Evolutionary conservation across 2,113 vertebrate genomes (phyloP).

Genomic region (Syrrhaptes paradoxus): DNA sequence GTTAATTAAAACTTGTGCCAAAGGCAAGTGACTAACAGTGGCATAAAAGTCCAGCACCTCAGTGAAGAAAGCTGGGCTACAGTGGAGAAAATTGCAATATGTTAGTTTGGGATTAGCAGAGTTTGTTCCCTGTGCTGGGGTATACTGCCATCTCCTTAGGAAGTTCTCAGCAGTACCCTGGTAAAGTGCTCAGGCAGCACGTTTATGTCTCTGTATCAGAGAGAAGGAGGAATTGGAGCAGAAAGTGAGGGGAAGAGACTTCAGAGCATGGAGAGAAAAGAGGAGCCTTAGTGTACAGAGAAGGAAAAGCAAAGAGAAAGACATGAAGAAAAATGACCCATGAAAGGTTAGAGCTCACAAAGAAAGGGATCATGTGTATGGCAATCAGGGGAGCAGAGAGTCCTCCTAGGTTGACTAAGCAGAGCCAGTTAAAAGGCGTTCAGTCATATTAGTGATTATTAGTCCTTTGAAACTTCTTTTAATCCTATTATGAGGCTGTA

Average conservation of each 20-base stretch:
- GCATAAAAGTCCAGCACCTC: background rate
- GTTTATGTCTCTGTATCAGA: background rate
- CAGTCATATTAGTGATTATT: constrained; percentile 37
- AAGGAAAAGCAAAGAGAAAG: constrained; percentile 14
- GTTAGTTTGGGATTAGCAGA: background rate
- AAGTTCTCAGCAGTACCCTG: background rate
- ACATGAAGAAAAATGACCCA: constrained; percentile 36
- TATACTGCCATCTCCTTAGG: background rate
- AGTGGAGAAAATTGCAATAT: background rate
- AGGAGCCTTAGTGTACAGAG: background rate
- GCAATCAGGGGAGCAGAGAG: constrained; percentile 48
- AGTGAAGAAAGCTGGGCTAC: background rate
- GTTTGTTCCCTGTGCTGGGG: background rate
- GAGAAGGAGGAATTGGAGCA: background rate
- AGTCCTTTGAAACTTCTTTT: constrained; percentile 32
- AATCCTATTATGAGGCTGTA: background rate
- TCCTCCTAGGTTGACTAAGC: constrained; percentile 53
- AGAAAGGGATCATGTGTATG: background rate
- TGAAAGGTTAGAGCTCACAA: constrained; percentile 47
- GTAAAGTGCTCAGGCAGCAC: background rate
- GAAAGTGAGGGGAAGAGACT: background rate
- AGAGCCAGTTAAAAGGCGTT: constrained; percentile 39
- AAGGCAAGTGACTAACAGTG: background rate
- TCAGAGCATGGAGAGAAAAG: background rate
- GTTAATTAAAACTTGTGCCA: constrained; percentile 14